phyloP scores from a whole-genome alignment of 2,797 vertebrate genomes.

The Aeoliscus strigatus region DNA sequence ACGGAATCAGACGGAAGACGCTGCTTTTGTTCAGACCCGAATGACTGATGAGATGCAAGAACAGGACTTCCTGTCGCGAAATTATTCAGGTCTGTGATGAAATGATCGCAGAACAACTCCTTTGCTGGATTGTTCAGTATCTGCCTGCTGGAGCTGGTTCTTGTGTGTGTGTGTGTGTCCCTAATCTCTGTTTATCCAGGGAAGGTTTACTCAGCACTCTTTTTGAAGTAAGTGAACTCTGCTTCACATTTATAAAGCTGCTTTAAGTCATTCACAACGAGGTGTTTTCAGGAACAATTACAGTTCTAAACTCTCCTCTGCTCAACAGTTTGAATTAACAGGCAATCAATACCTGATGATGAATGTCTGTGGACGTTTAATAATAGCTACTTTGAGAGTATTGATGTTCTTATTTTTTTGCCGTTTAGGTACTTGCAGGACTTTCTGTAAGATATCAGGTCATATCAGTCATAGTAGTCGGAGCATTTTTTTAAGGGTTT shows the following conservation, averaged over 20 bases:
- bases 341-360: too few species aligned
- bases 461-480: too few species aligned
- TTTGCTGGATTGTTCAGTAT: constrained; percentile 30
- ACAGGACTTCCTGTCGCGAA: constrained; percentile 41
- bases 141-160: constrained; percentile 8
- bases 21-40: constrained; percentile 28
- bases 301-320: constrained; percentile 21
- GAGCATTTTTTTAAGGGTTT: too few species aligned
- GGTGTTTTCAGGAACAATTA: constrained; percentile 33
- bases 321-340: too few species aligned
- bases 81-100: constrained; percentile 30
- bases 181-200: constrained; percentile 59
- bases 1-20: constrained; percentile 31
- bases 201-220: constrained; percentile 50
- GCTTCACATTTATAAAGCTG: constrained; percentile 18
- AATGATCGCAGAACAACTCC: constrained; percentile 31
- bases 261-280: constrained; percentile 31
- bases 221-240: constrained; percentile 21
- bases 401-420: too few species aligned
- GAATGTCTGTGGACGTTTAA: too few species aligned
- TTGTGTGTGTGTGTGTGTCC: constrained; percentile 20
- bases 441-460: too few species aligned
- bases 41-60: constrained; percentile 56
- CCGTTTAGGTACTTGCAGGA: too few species aligned
- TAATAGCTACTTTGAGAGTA: too few species aligned